These are phyloP conservation scores for Triplophysa dalaica DNA, from an alignment of 2,113 vertebrate genomes.

Conservation along the genomic window DNA sequence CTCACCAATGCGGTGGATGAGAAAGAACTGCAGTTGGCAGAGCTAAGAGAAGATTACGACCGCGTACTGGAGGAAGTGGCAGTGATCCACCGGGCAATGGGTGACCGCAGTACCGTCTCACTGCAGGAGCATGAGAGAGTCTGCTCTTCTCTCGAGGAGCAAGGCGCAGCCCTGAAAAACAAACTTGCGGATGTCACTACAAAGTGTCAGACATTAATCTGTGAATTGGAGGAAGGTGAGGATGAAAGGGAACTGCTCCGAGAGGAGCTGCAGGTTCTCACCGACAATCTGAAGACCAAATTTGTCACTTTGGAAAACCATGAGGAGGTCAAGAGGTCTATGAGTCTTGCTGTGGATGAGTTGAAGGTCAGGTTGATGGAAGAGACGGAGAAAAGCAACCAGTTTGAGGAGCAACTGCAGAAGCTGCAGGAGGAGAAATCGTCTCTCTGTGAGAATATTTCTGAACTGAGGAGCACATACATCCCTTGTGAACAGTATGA, in stretches of 20 bases:
- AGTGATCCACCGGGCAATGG: slow-evolving; percentile 77
- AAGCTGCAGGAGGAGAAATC: slow-evolving; percentile 76
- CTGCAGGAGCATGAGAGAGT: slow-evolving; percentile 79
- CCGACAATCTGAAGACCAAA: slow-evolving; percentile 77
- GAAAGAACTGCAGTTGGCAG: slow-evolving; percentile 79
- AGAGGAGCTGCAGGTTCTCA: slow-evolving; percentile 82
- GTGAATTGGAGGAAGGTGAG: slow-evolving; percentile 76
- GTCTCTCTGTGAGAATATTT: slow-evolving; percentile 71
- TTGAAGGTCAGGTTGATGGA: slow-evolving; percentile 85
- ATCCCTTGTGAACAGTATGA: slow-evolving; percentile 75
- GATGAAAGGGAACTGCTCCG: slow-evolving; percentile 77
- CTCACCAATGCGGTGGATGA: slow-evolving; percentile 81
- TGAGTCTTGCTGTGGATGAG: slow-evolving; percentile 74
- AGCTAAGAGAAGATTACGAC: slow-evolving; percentile 78
- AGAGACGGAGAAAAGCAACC: slow-evolving; percentile 73
- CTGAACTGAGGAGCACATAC: slow-evolving; percentile 67
- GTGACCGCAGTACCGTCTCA: slow-evolving; percentile 64
- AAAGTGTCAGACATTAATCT: slow-evolving; percentile 81
- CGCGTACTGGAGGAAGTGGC: slow-evolving; percentile 76
- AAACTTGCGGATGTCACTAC: slow-evolving; percentile 77
- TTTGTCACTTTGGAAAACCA: slow-evolving; percentile 80
- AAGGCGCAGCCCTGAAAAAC: slow-evolving; percentile 72
- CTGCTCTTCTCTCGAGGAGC: slow-evolving; percentile 74
- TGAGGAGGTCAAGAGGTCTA: slow-evolving; percentile 79
- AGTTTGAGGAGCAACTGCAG: slow-evolving; percentile 78